These are phyloP conservation scores for Trogon melanurus DNA, from an alignment of 2,113 vertebrate genomes.

Conservation along the genomic window DNA sequence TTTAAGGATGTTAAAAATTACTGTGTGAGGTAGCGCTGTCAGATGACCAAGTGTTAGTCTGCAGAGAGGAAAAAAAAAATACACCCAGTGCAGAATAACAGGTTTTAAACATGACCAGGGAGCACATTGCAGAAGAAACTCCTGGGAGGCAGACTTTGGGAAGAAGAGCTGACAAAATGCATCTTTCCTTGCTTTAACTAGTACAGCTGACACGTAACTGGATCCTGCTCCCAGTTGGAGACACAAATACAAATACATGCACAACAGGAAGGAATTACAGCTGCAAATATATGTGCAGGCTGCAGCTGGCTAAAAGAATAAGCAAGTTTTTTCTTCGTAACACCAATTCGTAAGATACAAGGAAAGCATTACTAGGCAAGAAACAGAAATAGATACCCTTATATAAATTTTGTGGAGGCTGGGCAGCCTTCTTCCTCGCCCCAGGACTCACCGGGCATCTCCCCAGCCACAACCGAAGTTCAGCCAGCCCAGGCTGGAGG, in stretches of 20 bases:
- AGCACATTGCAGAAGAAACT: not conserved
- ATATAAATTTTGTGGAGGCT: too few species aligned
- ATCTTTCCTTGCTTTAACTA: not conserved
- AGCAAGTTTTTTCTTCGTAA: not conserved
- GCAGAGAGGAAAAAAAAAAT: not conserved
- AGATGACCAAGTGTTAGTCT: not conserved
- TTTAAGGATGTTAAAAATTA: not conserved
- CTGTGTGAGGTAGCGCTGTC: not conserved
- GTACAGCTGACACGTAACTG: not conserved
- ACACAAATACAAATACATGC: not conserved
- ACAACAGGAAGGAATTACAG: not conserved
- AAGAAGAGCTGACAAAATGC: not conserved
- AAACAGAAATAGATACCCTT: not conserved
- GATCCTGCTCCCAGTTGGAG: not conserved
- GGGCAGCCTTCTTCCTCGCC: not conserved
- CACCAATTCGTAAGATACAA: not conserved
- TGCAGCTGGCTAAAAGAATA: not conserved
- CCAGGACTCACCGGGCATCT: not conserved
- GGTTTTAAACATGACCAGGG: not conserved
- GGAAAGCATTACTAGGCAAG: not conserved
- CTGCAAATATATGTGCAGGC: fast-evolving
- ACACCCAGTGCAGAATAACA: not conserved
- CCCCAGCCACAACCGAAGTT: not conserved
- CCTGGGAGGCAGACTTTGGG: not conserved
- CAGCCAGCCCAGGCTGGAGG: not conserved